phyloP scores from a whole-genome alignment of 35 echinoderm and acorn worm genomes.

The Amphiura filiformis region DNA sequence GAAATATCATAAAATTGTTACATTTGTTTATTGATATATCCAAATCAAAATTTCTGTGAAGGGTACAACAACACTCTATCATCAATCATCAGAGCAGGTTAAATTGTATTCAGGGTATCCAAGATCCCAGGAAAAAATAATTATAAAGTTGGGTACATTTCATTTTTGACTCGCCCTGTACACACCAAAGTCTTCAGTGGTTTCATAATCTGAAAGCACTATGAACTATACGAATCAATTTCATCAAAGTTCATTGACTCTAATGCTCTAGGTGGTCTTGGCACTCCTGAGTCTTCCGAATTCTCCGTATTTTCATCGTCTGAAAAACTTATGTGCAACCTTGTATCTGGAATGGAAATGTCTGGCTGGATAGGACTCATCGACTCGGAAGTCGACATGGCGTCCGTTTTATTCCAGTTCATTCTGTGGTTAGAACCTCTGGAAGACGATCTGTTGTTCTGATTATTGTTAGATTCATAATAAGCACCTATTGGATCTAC shows the following conservation, averaged over 20 bases:
- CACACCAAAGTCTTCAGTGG: no score
- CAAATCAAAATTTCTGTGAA: no score
- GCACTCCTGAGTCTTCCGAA: conserved; percentile 95
- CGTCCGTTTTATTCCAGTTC: background rate
- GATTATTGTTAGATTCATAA: conserved; percentile 3
- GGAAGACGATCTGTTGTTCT: conserved; percentile 4
- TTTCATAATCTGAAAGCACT: no score
- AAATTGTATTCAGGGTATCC: no score
- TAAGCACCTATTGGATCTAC: background rate
- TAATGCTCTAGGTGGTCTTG: conserved; percentile 72
- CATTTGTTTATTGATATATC: no score
- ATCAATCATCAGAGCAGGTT: no score
- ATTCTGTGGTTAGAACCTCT: background rate
- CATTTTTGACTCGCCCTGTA: no score
- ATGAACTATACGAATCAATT: conserved; percentile 47
- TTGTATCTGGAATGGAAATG: conserved; percentile 51
- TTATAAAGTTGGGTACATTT: no score
- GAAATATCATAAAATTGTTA: no score
- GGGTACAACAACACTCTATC: no score
- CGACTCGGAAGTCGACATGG: conserved; percentile 2
- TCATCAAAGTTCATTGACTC: conserved; percentile 95
- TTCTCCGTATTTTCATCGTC: conserved; percentile 98
- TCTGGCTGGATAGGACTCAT: conserved; percentile 42
- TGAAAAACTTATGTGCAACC: conserved; percentile 96
- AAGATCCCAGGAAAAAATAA: no score